These are phyloP conservation scores for Aphodius sticticus DNA, from an alignment of 2,888 invertebrate species.

Conservation along the genomic window DNA sequence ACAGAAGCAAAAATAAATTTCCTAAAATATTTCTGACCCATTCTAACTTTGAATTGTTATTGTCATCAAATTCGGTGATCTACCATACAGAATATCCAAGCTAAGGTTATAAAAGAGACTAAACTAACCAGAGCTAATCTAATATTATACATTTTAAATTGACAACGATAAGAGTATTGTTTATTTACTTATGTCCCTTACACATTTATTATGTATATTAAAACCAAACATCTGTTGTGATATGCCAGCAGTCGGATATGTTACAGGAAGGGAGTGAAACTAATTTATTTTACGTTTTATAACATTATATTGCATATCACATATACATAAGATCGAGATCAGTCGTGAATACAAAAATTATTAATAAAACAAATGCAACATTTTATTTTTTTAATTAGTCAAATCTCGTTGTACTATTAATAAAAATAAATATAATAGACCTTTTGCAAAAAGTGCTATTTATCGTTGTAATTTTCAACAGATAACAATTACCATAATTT, in stretches of 20 bases:
- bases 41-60: background rate
- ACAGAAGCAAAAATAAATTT: background rate
- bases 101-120: background rate
- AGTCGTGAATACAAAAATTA: background rate
- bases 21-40: background rate
- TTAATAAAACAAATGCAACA: no score
- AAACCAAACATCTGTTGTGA: background rate
- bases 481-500: background rate
- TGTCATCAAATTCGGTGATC: background rate
- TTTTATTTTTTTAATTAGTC: background rate
- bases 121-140: background rate
- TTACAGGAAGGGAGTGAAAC: background rate
- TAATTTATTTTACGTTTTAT: background rate
- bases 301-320: background rate
- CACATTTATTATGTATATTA: background rate
- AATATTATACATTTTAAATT: background rate
- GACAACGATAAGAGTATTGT: background rate
- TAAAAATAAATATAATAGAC: background rate
- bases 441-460: background rate
- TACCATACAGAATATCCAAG: background rate
- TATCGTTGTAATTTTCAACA: background rate
- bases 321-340: background rate
- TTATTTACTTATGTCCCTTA: background rate
- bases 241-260: background rate
- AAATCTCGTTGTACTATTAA: background rate